Evolutionary conservation across 2,113 vertebrate species (phyloP).

Genomic region (Lepus timidus): DNA sequence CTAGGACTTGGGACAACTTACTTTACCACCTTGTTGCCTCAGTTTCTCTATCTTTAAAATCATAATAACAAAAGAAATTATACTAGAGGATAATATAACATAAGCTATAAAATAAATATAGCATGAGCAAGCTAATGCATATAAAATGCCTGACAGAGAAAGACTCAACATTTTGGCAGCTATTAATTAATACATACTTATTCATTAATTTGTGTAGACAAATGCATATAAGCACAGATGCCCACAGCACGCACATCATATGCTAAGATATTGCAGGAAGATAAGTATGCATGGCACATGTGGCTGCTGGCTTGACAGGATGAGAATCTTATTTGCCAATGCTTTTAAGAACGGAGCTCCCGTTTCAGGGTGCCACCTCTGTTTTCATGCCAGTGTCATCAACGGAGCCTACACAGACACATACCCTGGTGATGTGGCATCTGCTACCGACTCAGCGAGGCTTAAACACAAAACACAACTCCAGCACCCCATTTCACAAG

Average conservation of each 20-base stretch:
- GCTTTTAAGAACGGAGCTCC: background rate
- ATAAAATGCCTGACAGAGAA: background rate
- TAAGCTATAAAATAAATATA: no score
- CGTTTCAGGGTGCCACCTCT: background rate
- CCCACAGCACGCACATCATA: background rate
- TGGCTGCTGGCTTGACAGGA: background rate
- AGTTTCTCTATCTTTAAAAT: background rate
- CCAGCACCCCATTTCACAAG: background rate
- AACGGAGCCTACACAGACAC: conserved; percentile 4
- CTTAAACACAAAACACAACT: background rate
- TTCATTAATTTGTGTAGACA: background rate
- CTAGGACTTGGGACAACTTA: background rate
- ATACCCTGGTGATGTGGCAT: background rate
- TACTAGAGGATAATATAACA: background rate
- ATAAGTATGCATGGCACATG: background rate
- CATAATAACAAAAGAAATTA: background rate
- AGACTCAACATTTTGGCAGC: background rate
- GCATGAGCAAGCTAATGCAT: background rate
- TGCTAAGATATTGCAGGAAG: background rate
- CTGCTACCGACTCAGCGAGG: background rate
- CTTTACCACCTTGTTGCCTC: background rate
- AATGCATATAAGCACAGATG: background rate
- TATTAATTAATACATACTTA: background rate
- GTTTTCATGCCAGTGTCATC: background rate
- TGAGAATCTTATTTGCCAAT: background rate